Conservation (phyloP, 2,888 invertebrate species). For the Pinctada fucata region DNA sequence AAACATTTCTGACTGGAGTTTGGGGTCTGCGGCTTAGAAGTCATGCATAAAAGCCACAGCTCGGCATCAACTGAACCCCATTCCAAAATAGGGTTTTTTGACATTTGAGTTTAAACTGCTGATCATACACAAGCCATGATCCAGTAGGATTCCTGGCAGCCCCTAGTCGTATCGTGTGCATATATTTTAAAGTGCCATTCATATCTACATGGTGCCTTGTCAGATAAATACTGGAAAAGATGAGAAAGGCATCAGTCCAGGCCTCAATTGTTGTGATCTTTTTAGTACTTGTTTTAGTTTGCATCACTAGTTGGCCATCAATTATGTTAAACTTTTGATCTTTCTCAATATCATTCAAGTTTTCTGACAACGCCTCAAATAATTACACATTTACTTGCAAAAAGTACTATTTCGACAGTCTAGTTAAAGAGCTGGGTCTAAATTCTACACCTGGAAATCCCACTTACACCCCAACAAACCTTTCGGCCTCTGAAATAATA, state of each 20-base stretch:
- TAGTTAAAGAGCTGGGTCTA: too few species aligned
- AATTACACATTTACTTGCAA: too few species aligned
- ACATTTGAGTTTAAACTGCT: conserved; percentile 2
- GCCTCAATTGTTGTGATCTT: background rate
- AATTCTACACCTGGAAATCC: too few species aligned
- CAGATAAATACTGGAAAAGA: background rate
- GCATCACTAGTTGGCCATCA: too few species aligned
- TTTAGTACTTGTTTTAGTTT: background rate
- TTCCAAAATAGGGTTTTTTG: background rate
- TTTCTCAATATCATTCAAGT: too few species aligned
- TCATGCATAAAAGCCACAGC: conserved; percentile 10
- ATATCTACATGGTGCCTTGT: conserved; percentile 1
- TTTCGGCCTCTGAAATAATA: too few species aligned
- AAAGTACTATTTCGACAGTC: too few species aligned
- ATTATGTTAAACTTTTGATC: too few species aligned
- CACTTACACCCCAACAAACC: background rate
- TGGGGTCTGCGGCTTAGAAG: background rate
- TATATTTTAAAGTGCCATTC: background rate
- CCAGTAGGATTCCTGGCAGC: background rate
- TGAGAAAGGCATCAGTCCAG: background rate
- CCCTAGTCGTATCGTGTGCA: background rate
- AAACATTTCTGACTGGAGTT: background rate
- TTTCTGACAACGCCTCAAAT: too few species aligned
- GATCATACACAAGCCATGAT: background rate
- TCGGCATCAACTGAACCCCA: conserved; percentile 3